Evolutionary conservation across 2,797 vertebrate species (phyloP).

Genomic region (Lophius americanus): DNA sequence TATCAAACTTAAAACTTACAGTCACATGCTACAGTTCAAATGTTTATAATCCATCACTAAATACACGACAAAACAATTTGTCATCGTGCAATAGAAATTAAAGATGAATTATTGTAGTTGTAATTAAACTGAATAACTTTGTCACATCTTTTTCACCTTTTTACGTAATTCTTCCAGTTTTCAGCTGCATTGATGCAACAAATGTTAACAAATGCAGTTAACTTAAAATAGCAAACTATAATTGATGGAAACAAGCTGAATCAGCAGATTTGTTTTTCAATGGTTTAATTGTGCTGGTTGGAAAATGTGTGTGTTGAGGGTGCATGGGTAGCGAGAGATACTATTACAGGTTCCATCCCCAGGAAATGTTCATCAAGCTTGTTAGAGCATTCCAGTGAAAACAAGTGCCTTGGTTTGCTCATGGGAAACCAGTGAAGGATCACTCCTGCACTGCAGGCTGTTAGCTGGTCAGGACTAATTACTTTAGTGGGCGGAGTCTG

Average conservation of each 20-base stretch:
- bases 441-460: constrained; percentile 1
- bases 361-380: neutral
- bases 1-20: too few relatives aligned
- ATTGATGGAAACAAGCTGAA: neutral
- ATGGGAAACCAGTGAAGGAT: neutral
- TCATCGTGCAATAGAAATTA: too few relatives aligned
- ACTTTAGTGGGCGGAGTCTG: constrained; percentile 4
- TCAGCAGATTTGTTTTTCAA: neutral
- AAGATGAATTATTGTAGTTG: too few relatives aligned
- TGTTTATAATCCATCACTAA: too few relatives aligned
- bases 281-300: neutral
- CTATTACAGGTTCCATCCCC: constrained; percentile 2
- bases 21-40: too few relatives aligned
- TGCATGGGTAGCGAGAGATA: neutral
- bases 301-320: neutral
- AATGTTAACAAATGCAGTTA: too few relatives aligned
- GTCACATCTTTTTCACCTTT: too few relatives aligned
- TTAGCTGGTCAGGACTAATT: neutral
- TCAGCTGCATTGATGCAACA: too few relatives aligned
- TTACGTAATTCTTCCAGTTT: too few relatives aligned
- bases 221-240: too few relatives aligned
- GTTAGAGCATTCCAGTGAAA: constrained; percentile 3
- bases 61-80: too few relatives aligned
- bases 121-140: too few relatives aligned
- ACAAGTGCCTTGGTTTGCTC: neutral